Percentiles rank a stretch among this genome's conserved stretches.
Conservation (phyloP, 1,140 invertebrate genomes). For the Microplitis mediator region DNA sequence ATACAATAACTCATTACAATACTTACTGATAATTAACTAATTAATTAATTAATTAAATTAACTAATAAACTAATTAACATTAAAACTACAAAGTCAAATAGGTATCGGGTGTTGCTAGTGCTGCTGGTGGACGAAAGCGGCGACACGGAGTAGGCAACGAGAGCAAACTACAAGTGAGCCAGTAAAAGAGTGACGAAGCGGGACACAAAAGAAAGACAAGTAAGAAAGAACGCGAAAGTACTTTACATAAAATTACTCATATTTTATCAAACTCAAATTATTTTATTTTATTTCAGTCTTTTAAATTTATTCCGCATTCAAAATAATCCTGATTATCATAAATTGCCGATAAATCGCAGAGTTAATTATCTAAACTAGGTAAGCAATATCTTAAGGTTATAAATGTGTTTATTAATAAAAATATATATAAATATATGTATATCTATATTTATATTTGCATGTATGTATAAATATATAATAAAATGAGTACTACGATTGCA, state of each 20-base stretch:
- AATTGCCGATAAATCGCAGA: background rate
- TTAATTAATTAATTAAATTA: too few relatives aligned
- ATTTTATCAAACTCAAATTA: too few relatives aligned
- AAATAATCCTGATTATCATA: too few relatives aligned
- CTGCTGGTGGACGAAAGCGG: slow-evolving; percentile 10
- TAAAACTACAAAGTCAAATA: background rate
- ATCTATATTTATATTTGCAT: background rate
- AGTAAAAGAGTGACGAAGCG: background rate
- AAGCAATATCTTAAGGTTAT: background rate
- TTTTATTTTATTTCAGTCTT: too few relatives aligned
- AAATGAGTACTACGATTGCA: background rate
- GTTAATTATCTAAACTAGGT: background rate
- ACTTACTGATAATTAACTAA: too few relatives aligned
- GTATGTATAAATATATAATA: background rate
- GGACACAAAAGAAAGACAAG: background rate
- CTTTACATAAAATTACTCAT: background rate
- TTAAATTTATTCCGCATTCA: too few relatives aligned
- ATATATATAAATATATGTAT: background rate
- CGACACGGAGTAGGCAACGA: slow-evolving; percentile 17
- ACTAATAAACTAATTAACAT: background rate
- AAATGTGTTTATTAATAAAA: background rate
- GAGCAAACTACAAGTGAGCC: background rate
- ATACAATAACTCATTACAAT: too few relatives aligned
- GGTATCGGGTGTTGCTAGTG: background rate
- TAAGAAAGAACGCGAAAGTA: background rate